A percentile compares a stretch with the other conserved stretches of the same genome.
phyloP scores from a whole-genome alignment of 2,113 vertebrate genomes.

The Microcebus ravelobensis region DNA sequence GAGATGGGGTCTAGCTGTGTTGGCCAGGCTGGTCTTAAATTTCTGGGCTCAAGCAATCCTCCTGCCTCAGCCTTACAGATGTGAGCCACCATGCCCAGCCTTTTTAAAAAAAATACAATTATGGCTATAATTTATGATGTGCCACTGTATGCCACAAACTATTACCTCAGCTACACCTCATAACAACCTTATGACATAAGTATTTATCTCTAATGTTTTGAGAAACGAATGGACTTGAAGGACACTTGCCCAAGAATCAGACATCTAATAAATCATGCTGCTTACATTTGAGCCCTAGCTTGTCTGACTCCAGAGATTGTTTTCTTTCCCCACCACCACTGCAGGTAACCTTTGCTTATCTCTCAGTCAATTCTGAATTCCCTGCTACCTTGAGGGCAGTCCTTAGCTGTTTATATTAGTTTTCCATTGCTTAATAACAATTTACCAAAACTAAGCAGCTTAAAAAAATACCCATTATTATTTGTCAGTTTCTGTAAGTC shows the following conservation, averaged over 20 bases:
- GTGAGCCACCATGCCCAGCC: too few relatives aligned
- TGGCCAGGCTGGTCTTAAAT: too few relatives aligned
- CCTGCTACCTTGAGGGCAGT: neutral
- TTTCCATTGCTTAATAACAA: neutral
- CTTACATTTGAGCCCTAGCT: neutral
- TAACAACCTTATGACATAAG: neutral
- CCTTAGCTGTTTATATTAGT: neutral
- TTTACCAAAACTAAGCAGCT: neutral
- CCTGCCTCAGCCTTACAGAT: too few relatives aligned
- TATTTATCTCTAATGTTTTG: neutral
- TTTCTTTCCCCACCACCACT: neutral
- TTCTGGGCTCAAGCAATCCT: too few relatives aligned
- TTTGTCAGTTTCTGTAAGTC: neutral
- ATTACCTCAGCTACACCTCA: neutral
- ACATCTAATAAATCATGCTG: neutral
- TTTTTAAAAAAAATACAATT: neutral
- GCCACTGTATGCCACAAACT: neutral
- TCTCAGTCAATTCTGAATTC: neutral
- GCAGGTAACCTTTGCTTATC: neutral
- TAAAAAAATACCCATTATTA: constrained; percentile 15
- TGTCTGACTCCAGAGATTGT: neutral
- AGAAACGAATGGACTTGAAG: neutral
- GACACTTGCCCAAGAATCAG: neutral
- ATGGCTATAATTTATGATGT: neutral
- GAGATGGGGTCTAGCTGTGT: too few relatives aligned